These are phyloP conservation scores for Pseudomugil tenellus DNA, from an alignment of 2,797 vertebrate species.

Conservation along the genomic window DNA sequence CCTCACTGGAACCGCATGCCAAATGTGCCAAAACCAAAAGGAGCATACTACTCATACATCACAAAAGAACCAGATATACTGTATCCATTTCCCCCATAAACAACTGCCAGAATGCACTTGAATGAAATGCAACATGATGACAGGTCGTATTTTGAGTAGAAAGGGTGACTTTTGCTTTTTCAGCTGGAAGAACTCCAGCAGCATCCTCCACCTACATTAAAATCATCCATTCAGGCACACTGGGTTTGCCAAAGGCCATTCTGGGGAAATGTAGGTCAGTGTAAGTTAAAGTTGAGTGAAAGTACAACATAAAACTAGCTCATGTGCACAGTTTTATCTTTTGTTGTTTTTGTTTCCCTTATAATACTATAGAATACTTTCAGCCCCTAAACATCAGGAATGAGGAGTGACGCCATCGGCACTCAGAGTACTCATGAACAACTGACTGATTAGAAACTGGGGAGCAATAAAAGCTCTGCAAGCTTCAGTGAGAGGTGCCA, in stretches of 20 bases:
- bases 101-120: constrained; percentile 2
- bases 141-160: constrained; percentile 22
- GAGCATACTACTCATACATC: neutral
- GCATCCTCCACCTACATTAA: constrained; percentile 31
- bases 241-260: constrained; percentile 50
- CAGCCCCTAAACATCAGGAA: constrained; percentile 20
- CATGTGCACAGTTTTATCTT: neutral
- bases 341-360: constrained; percentile 3
- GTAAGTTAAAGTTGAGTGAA: constrained; percentile 35
- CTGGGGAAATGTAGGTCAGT: constrained; percentile 59
- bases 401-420: constrained; percentile 22
- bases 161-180: constrained; percentile 27
- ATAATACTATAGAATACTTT: constrained; percentile 8
- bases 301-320: constrained; percentile 18
- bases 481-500: constrained; percentile 37
- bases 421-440: constrained; percentile 43
- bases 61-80: neutral
- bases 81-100: neutral
- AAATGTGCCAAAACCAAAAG: neutral
- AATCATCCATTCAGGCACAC: constrained; percentile 46
- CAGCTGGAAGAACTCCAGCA: constrained; percentile 28
- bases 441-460: constrained; percentile 48
- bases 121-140: constrained; percentile 19
- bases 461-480: constrained; percentile 37
- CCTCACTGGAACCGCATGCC: neutral